Percentiles rank a stretch among this genome's conserved stretches.
phyloP scores from a whole-genome alignment of 2,888 invertebrate genomes.

The Acanthoscelides obtectus region DNA sequence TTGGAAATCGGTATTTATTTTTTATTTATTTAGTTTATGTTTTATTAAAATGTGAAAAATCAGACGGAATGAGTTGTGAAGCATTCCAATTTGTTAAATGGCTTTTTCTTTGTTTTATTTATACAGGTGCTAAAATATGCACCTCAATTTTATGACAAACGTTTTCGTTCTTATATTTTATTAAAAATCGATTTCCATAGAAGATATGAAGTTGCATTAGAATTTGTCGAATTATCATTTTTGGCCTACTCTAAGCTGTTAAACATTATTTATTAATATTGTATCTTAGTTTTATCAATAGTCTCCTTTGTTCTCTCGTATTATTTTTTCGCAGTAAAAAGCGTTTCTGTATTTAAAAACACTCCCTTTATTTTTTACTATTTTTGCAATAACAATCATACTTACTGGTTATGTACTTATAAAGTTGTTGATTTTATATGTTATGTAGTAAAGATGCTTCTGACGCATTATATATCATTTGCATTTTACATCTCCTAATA shows the following conservation, averaged over 20 bases:
- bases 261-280: not conserved
- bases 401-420: not conserved
- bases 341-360: not conserved
- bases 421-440: not conserved
- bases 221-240: too few species aligned
- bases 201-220: too few species aligned
- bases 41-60: too few species aligned
- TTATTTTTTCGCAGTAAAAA: not conserved
- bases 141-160: too few species aligned
- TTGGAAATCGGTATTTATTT: too few species aligned
- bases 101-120: too few species aligned
- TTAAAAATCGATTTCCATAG: too few species aligned
- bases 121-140: too few species aligned
- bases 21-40: too few species aligned
- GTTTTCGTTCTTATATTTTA: too few species aligned
- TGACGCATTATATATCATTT: not conserved
- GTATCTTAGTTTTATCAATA: not conserved
- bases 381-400: not conserved
- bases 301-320: not conserved
- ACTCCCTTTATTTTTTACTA: not conserved
- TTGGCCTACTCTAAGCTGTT: not conserved
- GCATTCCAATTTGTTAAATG: too few species aligned
- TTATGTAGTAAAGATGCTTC: not conserved
- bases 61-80: too few species aligned
- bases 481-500: not conserved